Evolutionary conservation across 2,113 vertebrate genomes (phyloP), one percentile per base, ranked within the genome.

Genomic region (Hoplias malabaricus): DNA sequence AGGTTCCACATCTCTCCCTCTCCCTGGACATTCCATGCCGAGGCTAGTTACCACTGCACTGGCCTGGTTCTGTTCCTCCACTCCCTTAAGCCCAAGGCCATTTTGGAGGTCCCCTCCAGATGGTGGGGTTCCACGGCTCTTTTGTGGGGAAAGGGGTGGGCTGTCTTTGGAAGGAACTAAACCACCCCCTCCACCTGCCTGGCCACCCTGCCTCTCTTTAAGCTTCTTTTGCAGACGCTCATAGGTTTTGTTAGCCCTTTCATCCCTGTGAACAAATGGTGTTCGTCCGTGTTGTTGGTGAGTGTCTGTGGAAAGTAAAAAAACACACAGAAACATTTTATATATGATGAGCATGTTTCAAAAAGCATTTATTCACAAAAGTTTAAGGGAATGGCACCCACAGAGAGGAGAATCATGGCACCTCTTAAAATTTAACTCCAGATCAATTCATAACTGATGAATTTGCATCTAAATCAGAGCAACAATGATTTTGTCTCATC

Each of bases 171-270:
- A 75, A 78, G 93, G 94, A 76, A 91, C 94, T 36, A 87, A 85
- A 48, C 87, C 89, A 61, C 89, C 88, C 0, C 86, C 88, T 76
- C 89, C 90, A 66, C 93, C 93, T 54, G 67, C 36, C 9, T 75
- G 81, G 74, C 93, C 93, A 29, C 92, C 93, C 69, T 98, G 96
- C 25, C 96, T 91, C 66, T 98, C 97, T 86, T 98, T 98, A 70
- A 98, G 88, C 82, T 98, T 99, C 85, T 98, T 98, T 88, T 98
- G 97, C 81, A 98, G 92, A 36, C 97, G 94, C 87, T 98, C 96
- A 0, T 96, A 96, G 0, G 96, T 95, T 93, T 99, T 99, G 90
- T 89, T 96, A 73, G 95, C 94, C 87, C 97, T 93, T 90, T 99
- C 97, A 6, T 98, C 96, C 92, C 96, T 81, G 81, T 93, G 91